Evolutionary conservation across 37 sponge, comb jelly and placozoan genomes (phyloP), one percentile per base, ranked within the genome.

Genomic region (Lycopodina hypogea): DNA sequence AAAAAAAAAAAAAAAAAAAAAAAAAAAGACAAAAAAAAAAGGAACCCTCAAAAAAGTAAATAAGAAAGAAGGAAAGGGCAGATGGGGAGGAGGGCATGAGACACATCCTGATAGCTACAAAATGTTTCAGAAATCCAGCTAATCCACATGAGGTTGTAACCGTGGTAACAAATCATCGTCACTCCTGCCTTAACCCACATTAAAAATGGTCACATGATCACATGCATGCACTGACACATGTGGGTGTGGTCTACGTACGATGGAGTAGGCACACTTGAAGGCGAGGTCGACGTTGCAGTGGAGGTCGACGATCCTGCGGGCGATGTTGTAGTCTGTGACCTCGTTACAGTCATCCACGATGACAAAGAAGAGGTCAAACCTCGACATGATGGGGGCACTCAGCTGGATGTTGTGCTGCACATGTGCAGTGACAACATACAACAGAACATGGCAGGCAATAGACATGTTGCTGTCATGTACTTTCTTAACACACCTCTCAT

Each of bases 271-370:
- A 38, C 99, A 69, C 7, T 93, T 82, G 0, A 96, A 72, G 26
- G 83, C 68, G 65, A 89, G 88, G 41, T 89, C 33, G 63, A 78
- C 76, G 1, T 72, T 45, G 35, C 79, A 71, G 72, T 99, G 99
- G 0, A 99, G 99, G 52, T 99, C 95, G 4, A 99, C 95, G 40
- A 99, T 99, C 39, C 96, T 64, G 22, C 94, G 82, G 2, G 99
- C 99, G 29, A 99, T 96, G 59, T 96, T 96, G 84, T 99, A 99
- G 73, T 99, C 99, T 24, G 96, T 92, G 60, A 97, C 92, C 86
- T 98, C 99, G 63, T 98, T 98, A 68, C 96, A 96, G 56, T 98
- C 99, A 71, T 98, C 99, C 17, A 98, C 87, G 60, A 98, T 86
- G 28, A 98, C 83, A 64, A 98, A 98, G 90, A 98, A 98, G 22